Percentiles rank a stretch among this genome's conserved stretches.
Evolutionary conservation across 2,113 vertebrate species (phyloP).

Genomic region (Zapornia atra): DNA sequence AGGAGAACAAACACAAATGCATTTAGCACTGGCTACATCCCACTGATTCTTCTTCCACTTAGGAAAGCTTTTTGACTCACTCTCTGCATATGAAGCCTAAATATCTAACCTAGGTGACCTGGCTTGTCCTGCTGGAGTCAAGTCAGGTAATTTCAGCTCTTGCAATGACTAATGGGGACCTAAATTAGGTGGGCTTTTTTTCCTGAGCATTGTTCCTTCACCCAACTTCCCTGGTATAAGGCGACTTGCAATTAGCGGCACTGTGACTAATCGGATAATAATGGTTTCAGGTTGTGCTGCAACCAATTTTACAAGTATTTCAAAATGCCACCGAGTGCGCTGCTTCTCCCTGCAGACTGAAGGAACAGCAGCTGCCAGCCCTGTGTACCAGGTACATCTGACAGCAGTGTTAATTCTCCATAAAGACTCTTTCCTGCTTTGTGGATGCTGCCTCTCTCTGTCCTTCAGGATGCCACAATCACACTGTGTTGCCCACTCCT

Average conservation of each 20-base stretch:
- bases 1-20: background rate
- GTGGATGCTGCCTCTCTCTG: background rate
- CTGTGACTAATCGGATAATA: background rate
- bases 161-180: background rate
- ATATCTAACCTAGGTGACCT: background rate
- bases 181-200: background rate
- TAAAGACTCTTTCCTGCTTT: background rate
- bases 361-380: background rate
- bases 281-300: background rate
- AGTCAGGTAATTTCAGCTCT: background rate
- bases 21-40: background rate
- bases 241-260: background rate
- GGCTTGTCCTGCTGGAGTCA: background rate
- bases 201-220: background rate
- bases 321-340: background rate
- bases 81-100: background rate
- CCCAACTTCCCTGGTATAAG: background rate
- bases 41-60: background rate
- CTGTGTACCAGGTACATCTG: background rate
- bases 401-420: background rate
- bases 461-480: background rate
- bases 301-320: background rate
- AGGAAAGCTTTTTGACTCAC: background rate
- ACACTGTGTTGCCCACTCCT: background rate
- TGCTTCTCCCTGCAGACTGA: background rate